Conservation (phyloP, 2,113 vertebrate genomes). For the Saimiri boliviensis region DNA sequence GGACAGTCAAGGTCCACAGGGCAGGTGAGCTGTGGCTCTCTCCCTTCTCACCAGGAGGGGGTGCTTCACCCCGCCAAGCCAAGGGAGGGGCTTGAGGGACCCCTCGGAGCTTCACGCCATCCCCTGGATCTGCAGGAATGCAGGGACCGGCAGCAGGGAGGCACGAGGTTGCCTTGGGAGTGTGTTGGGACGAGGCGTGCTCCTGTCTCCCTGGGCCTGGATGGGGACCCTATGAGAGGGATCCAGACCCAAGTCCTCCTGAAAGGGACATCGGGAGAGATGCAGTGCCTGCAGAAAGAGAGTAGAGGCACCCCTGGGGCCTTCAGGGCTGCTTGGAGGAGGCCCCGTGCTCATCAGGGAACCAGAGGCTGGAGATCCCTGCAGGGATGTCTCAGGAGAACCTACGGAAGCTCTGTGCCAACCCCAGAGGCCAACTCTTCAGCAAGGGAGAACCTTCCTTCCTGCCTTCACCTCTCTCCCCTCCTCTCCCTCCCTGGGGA, state of each 20-base stretch:
- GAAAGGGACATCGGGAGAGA: not conserved
- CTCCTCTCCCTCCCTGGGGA: not conserved
- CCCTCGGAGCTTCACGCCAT: not conserved
- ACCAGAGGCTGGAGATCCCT: not conserved
- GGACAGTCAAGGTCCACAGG: not conserved
- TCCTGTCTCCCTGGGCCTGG: not conserved
- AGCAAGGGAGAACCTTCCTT: not conserved
- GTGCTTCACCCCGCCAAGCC: not conserved
- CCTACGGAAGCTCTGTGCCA: too few relatives aligned
- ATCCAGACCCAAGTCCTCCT: not conserved
- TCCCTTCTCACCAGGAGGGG: not conserved
- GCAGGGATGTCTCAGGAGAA: not conserved
- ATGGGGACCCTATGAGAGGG: fast-evolving
- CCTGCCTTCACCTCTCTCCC: not conserved
- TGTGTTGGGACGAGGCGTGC: not conserved
- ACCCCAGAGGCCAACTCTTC: not conserved
- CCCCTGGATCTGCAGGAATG: not conserved
- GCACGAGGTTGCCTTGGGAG: not conserved
- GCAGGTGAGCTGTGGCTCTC: too few relatives aligned
- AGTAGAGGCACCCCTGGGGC: not conserved
- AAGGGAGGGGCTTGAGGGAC: not conserved
- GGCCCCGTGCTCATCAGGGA: not conserved
- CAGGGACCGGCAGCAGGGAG: not conserved
- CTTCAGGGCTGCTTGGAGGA: not conserved
- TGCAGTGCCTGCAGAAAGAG: not conserved